Percentiles rank a stretch among this genome's conserved stretches.
Conservation (phyloP, 30 jellyfish, hydroid and myxozoan genomes). For the Cassiopea andromeda region DNA sequence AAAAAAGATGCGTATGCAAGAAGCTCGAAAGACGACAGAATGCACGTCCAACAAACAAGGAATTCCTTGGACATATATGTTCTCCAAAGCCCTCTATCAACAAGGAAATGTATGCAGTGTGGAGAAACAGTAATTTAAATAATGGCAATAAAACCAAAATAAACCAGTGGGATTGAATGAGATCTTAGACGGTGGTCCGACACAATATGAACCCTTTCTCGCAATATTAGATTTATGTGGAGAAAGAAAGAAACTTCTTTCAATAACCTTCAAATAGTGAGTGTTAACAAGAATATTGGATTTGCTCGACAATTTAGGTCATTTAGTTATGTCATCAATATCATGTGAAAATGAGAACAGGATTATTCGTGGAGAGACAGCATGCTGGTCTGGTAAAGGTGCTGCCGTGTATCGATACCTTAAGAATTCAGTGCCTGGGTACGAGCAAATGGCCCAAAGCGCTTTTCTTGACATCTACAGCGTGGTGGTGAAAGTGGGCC, state of each 20-base stretch:
- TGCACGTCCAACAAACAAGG: neutral
- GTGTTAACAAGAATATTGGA: slow-evolving; percentile 3
- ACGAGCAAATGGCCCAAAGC: too few species aligned
- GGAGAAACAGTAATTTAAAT: neutral
- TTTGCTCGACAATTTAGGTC: neutral
- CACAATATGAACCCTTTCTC: neutral
- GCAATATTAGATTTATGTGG: neutral
- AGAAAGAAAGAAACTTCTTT: neutral
- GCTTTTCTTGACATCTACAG: neutral
- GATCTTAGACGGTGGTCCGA: neutral
- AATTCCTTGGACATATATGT: neutral
- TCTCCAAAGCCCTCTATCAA: neutral
- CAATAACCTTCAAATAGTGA: neutral
- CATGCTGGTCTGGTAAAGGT: neutral
- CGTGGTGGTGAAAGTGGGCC: neutral
- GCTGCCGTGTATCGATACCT: neutral
- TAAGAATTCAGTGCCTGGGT: too few species aligned
- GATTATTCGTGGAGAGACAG: neutral
- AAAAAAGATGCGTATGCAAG: too few species aligned
- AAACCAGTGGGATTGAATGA: neutral
- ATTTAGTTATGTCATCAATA: neutral
- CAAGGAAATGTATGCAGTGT: neutral
- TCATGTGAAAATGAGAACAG: neutral
- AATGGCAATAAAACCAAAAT: neutral
- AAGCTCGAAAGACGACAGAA: too few species aligned